Evolutionary conservation across 2,797 vertebrate species (phyloP).

Genomic region (Rhabdomys pumilio): DNA sequence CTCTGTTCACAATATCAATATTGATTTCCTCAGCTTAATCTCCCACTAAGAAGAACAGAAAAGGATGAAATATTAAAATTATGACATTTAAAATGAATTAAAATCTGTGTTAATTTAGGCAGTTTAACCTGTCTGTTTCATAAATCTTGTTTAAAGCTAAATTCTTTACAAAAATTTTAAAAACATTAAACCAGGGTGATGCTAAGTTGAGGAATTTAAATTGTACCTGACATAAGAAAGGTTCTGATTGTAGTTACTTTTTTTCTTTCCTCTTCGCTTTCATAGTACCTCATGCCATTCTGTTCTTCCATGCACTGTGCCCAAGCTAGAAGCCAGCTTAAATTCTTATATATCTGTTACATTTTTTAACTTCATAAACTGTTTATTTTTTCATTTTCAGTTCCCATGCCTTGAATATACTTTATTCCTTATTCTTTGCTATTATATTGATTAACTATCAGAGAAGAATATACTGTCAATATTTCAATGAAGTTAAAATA

Average conservation of each 20-base stretch:
- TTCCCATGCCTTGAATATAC: background rate
- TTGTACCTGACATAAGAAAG: background rate
- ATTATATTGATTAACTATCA: background rate
- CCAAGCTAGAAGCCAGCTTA: background rate
- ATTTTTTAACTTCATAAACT: background rate
- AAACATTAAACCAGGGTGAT: background rate
- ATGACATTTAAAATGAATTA: background rate
- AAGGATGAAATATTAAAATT: background rate
- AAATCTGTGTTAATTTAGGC: background rate
- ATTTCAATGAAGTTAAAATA: background rate
- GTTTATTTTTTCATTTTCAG: background rate
- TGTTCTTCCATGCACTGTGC: background rate
- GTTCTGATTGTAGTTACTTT: background rate
- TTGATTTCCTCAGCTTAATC: background rate
- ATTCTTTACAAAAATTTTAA: background rate
- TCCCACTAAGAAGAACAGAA: background rate
- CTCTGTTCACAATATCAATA: background rate
- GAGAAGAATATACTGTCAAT: background rate
- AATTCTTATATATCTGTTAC: background rate
- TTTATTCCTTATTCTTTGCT: background rate
- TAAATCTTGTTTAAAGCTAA: conserved; percentile 21
- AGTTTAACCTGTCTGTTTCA: background rate
- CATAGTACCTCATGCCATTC: background rate
- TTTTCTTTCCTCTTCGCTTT: background rate
- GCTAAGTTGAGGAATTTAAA: background rate